A percentile compares a stretch with the other conserved stretches of the same genome.
phyloP scores from a whole-genome alignment of 2,113 vertebrate species.

The Engraulis encrasicolus region DNA sequence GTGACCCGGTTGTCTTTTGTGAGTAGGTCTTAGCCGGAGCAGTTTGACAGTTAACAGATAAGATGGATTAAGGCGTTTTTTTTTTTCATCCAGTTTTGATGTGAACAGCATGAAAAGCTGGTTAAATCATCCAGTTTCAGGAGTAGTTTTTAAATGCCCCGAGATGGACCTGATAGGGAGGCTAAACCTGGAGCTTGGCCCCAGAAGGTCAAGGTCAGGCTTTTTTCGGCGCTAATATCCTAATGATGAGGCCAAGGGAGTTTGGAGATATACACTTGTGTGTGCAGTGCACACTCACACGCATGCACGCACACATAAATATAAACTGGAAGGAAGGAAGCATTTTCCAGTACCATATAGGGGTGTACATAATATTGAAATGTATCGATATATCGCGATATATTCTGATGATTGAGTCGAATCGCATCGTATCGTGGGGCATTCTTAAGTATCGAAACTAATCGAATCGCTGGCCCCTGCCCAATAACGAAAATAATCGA shows the following conservation, averaged over 20 bases:
- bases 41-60: slow-evolving; percentile 87
- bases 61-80: slow-evolving; percentile 86
- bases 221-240: slow-evolving; percentile 66
- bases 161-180: slow-evolving; percentile 78
- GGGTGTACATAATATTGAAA: no score
- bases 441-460: no score
- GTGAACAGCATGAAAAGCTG: slow-evolving; percentile 82
- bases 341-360: no score
- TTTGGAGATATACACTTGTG: background rate
- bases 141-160: slow-evolving; percentile 83
- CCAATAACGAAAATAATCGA: no score
- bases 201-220: slow-evolving; percentile 76
- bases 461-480: no score
- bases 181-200: slow-evolving; percentile 76
- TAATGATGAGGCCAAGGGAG: slow-evolving; percentile 52
- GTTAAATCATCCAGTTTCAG: slow-evolving; percentile 82
- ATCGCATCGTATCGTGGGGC: no score
- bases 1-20: slow-evolving; percentile 86
- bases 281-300: background rate
- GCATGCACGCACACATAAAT: no score
- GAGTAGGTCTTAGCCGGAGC: slow-evolving; percentile 83
- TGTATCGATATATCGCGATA: no score
- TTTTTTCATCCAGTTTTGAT: slow-evolving; percentile 82
- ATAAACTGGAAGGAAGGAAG: no score
- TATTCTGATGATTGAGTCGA: no score